A percentile compares a stretch with the other conserved stretches of the same genome.
phyloP scores from a whole-genome alignment of 92 coral and sea anemone species.

The Blastomussa wellsi region DNA sequence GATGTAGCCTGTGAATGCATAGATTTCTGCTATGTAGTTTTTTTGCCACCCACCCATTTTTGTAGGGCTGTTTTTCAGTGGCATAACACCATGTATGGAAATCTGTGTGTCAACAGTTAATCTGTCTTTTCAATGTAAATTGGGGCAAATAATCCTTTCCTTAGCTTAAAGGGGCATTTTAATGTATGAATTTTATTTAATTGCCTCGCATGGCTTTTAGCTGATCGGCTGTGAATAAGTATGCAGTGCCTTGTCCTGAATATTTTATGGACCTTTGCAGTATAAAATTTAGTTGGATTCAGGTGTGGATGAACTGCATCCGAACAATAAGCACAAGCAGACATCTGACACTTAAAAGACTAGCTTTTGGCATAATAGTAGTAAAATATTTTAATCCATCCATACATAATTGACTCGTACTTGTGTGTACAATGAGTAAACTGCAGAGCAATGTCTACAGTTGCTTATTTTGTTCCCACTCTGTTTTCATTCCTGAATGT shows the following conservation, averaged over 20 bases:
- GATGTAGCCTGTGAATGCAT: neutral
- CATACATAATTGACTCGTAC: neutral
- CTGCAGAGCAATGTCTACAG: neutral
- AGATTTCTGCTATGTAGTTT: neutral
- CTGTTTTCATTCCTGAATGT: too few species aligned
- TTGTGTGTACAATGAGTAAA: neutral
- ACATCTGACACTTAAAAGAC: too few species aligned
- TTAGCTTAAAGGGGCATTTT: neutral
- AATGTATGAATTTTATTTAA: neutral
- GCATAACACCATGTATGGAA: neutral
- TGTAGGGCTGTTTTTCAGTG: neutral
- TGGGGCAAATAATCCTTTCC: too few species aligned
- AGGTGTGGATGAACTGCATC: neutral
- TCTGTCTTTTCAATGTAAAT: neutral
- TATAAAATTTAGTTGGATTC: neutral
- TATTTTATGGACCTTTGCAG: neutral
- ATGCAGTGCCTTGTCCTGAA: neutral
- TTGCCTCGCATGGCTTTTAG: neutral
- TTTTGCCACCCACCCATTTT: neutral
- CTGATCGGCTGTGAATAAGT: neutral
- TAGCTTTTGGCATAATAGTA: neutral
- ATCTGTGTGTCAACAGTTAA: neutral
- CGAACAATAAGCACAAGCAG: neutral
- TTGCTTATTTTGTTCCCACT: neutral
- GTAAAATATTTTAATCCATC: conserved; percentile 7